Percentiles rank a stretch among this genome's conserved stretches.
Evolutionary conservation across 2,797 vertebrate genomes (phyloP).

Genomic region (Carcharodon carcharias): DNA sequence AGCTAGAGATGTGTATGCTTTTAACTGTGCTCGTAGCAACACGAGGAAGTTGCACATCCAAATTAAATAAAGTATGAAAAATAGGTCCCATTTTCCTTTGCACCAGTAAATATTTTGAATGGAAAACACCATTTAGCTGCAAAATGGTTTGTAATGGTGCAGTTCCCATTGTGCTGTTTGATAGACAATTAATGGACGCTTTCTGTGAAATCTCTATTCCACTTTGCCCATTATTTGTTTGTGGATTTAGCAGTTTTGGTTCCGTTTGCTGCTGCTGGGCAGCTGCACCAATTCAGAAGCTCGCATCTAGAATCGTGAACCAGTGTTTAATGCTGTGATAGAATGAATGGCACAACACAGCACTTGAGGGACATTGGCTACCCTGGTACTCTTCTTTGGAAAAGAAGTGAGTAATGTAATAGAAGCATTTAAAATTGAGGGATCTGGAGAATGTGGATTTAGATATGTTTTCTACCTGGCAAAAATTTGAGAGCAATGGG

Average conservation of each 20-base stretch:
- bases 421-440: background rate
- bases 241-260: no score
- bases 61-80: background rate
- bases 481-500: no score
- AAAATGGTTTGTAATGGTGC: background rate
- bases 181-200: background rate
- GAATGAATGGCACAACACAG: background rate
- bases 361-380: background rate
- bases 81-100: no score
- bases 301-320: no score
- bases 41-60: background rate
- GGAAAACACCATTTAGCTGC: background rate
- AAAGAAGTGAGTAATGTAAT: background rate
- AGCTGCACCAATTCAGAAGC: no score
- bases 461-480: no score
- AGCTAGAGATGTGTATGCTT: background rate
- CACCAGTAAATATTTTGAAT: background rate
- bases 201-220: background rate
- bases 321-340: background rate
- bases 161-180: no score
- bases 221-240: no score
- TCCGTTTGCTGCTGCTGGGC: no score
- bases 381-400: background rate
- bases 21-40: background rate
- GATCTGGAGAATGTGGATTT: background rate